These are phyloP conservation scores for Polia nebulosa DNA, from an alignment of 2,888 invertebrate species.

Conservation along the genomic window DNA sequence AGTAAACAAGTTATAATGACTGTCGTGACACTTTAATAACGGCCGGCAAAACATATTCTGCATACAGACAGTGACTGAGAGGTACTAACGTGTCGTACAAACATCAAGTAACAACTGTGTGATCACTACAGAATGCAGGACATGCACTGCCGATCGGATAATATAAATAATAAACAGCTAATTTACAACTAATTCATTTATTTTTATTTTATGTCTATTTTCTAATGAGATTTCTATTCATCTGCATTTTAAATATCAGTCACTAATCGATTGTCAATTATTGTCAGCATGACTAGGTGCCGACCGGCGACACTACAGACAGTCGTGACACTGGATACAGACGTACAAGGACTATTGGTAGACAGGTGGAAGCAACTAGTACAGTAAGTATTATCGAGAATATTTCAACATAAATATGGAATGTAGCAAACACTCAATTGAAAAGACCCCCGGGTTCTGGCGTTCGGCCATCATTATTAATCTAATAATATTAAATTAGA, in stretches of 20 bases:
- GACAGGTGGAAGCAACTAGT: conserved; percentile 73
- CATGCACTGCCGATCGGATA: conserved; percentile 71
- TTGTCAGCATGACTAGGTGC: conserved; percentile 73
- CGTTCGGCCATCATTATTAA: conserved; percentile 84
- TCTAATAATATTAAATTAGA: conserved; percentile 89
- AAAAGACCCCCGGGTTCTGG: conserved; percentile 87
- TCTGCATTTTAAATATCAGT: conserved; percentile 84
- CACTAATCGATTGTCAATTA: conserved; percentile 78
- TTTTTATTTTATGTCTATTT: conserved; percentile 81
- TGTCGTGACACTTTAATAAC: conserved; percentile 66
- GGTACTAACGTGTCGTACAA: conserved; percentile 33
- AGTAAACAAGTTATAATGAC: conserved; percentile 69
- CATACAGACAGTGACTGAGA: conserved; percentile 27
- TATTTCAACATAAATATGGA: conserved; percentile 91
- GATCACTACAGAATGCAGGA: conserved; percentile 64
- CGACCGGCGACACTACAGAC: conserved; percentile 42
- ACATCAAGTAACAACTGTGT: conserved; percentile 33
- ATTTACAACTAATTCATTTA: conserved; percentile 85
- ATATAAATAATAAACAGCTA: conserved; percentile 86
- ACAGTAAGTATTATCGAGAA: conserved; percentile 84
- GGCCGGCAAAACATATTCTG: conserved; percentile 57
- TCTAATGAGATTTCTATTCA: conserved; percentile 87
- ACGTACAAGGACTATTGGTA: conserved; percentile 59
- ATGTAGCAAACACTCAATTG: conserved; percentile 91
- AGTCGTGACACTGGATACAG: conserved; percentile 53